Conservation (phyloP, 2,888 invertebrate species). For the Choristoneura rosaceana region DNA sequence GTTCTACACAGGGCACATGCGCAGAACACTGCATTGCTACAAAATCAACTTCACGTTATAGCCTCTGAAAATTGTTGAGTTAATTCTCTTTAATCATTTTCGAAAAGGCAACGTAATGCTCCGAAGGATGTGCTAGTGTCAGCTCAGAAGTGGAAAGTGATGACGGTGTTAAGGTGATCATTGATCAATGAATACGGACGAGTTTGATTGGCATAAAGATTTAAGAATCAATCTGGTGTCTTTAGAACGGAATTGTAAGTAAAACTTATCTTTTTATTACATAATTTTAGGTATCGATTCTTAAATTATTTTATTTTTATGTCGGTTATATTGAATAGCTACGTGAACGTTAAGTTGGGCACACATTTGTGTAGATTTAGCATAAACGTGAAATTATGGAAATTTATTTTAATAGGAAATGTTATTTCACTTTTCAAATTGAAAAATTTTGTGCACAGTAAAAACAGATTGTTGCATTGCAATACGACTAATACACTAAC, state of each 20-base stretch:
- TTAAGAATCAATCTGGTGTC: conserved; percentile 51
- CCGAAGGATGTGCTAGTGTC: conserved; percentile 51
- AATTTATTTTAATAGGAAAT: too few species aligned
- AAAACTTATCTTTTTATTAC: conserved; percentile 37
- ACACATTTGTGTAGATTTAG: not conserved
- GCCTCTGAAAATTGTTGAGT: conserved; percentile 61
- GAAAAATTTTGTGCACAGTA: not conserved
- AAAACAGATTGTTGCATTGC: not conserved
- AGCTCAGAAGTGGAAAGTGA: conserved; percentile 46
- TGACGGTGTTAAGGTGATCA: conserved; percentile 62
- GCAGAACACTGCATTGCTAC: conserved; percentile 83
- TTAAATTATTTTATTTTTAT: conserved; percentile 17
- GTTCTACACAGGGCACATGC: conserved; percentile 72
- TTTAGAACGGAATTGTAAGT: conserved; percentile 51
- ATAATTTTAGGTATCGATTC: conserved; percentile 34
- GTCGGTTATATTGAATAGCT: not conserved
- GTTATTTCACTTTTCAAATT: not conserved
- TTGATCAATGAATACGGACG: conserved; percentile 45
- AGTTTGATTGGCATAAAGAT: conserved; percentile 47
- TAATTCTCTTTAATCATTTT: conserved; percentile 60
- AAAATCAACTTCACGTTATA: conserved; percentile 77
- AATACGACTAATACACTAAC: not conserved
- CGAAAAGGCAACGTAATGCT: conserved; percentile 57
- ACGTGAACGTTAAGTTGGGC: not conserved
- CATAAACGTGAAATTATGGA: not conserved